A percentile compares a stretch with the other conserved stretches of the same genome.
Evolutionary conservation across 92 coral and sea anemone genomes (phyloP).

Genomic region (Siderastrea radians): DNA sequence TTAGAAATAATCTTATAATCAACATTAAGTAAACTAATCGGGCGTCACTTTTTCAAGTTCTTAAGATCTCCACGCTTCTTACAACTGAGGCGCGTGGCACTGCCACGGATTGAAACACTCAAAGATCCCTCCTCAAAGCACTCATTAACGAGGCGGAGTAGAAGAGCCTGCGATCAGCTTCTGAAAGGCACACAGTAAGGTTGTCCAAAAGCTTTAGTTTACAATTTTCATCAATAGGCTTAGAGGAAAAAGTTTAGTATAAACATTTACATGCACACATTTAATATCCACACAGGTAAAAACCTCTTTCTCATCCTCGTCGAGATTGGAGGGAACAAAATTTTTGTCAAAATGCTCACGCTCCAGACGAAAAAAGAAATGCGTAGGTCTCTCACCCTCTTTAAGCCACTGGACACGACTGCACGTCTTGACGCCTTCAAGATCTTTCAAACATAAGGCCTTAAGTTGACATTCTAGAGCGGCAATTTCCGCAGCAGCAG

Average conservation of each 20-base stretch:
- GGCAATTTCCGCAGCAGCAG: not conserved
- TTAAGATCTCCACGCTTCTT: not conserved
- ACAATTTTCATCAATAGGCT: not conserved
- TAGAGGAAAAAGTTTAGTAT: not conserved
- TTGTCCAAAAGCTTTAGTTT: not conserved
- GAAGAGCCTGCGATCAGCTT: not conserved
- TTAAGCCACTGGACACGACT: conserved; percentile 17
- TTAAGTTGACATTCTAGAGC: not conserved
- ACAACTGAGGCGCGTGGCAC: not conserved
- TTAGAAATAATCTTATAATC: conserved; percentile 16
- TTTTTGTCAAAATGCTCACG: not conserved
- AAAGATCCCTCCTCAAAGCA: not conserved
- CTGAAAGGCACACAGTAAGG: not conserved
- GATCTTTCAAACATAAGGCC: not conserved
- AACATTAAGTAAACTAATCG: not conserved
- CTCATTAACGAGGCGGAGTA: not conserved
- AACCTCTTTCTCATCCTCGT: not conserved
- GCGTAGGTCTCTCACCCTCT: no score
- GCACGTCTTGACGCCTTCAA: not conserved
- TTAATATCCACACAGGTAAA: not conserved
- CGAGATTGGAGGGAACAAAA: not conserved
- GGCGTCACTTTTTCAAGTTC: not conserved
- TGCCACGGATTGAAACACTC: conserved; percentile 1
- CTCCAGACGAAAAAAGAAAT: not conserved
- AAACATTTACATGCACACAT: not conserved